Base-by-base conservation (phyloP, 2,888 invertebrate species). In the Epinotia ramella region DNA sequence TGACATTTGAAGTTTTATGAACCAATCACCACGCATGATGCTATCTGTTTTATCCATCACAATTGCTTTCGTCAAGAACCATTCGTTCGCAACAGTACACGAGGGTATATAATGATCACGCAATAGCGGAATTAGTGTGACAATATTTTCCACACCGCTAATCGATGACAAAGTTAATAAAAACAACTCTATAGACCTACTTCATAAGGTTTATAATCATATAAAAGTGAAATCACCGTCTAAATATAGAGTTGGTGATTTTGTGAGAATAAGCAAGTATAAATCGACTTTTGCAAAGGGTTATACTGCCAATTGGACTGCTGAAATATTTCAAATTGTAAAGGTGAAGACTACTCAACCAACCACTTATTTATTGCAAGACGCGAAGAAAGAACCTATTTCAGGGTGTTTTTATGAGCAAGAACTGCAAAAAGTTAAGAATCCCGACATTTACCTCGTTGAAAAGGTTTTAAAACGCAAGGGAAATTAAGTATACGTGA, bases 321-420 rank as follows among this genome's bases (percentile, higher is more conserved):
- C 80, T 9, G 81, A 81, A 79, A 63, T 81, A 78, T 81, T 80
- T 71, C 77, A 66, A 24, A 77, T 81, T 44, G 57, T 16, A 9
- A 75, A 76, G 63, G 28, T 81, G 28, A 57, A 79, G 20, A 65
- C 74, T 6, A 81, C 81, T 9, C 67, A 57, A 40, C 80, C 81
- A 20, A 12, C 69, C 0, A 78, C 78, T 3, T 80, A 80, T 40
- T 53, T 77, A 46, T 13, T 80, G n/a, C 46, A 79, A 74, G 80
- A 53, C 12, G 5, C 2, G 0, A 4, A 40, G 11, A 1, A 7
- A 6, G 18, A 64, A 13, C 59, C 73, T 12, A 80, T 80, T 3
- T 65, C 73, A 57, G 79, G 78, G 7, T 73, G 60, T 16, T 80
- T 79, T 67, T 78, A 80, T 60, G 71, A 56, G 16, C 73, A 76